Conservation (phyloP, 2,113 vertebrate species). For the Vidua macroura region DNA sequence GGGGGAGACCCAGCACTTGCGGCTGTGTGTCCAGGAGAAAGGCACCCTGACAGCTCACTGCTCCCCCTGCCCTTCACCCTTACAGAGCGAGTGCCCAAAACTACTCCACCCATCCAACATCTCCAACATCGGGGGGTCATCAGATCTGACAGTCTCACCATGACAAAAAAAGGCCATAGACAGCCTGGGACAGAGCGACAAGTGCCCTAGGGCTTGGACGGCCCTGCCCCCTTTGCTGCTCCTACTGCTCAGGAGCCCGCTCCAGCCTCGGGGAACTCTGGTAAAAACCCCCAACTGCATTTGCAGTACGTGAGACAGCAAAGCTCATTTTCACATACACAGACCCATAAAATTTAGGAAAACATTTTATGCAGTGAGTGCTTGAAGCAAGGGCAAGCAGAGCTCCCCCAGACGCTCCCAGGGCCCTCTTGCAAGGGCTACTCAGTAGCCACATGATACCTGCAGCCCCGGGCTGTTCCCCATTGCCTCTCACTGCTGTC, state of each 20-base stretch:
- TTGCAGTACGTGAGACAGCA: neutral
- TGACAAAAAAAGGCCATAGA: accelerated
- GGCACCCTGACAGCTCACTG: neutral
- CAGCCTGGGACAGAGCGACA: neutral
- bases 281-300: neutral
- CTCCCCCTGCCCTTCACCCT: neutral
- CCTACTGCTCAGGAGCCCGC: neutral
- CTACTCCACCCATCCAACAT: neutral
- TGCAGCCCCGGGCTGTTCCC: neutral
- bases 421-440: neutral
- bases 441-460: neutral
- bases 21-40: neutral
- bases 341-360: neutral
- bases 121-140: accelerated
- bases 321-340: neutral
- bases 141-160: neutral
- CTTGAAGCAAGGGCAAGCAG: neutral
- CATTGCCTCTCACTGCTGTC: accelerated
- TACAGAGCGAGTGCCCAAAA: neutral
- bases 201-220: too few relatives aligned
- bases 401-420: neutral
- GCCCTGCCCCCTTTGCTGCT: accelerated
- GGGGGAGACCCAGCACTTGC: neutral
- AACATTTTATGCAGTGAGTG: neutral
- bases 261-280: neutral